Evolutionary conservation across 2,113 vertebrate genomes (phyloP), one percentile per base, ranked within the genome.

Genomic region (Apeltes quadracus): DNA sequence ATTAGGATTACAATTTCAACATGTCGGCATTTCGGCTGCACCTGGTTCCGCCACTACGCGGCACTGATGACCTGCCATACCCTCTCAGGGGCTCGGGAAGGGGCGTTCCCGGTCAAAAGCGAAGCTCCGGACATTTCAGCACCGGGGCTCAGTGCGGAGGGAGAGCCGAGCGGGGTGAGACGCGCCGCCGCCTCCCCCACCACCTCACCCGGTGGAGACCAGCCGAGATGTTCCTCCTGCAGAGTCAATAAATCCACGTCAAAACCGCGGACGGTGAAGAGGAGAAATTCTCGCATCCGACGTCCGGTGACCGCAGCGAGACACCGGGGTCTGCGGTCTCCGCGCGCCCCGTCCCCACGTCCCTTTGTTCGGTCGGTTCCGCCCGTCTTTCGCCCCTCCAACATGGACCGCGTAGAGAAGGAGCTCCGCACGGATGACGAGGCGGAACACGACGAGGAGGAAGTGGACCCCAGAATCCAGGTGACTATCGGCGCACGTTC

Each of bases 381-480:
- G 39, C 72, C 82, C 23, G 59, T 41, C 63, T 61, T 70, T 62
- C 54, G 55, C 51, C 57, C 54, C 57, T 50, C 59, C 76, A 41
- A 1, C 16, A 94, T 94, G 94, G 92, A 94, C 3, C 82, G 14
- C 8, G 14, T 20, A 20, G 90, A 93, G 63, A 88, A 73, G 68
- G 91, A 91, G 50, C 84, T 77, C 73, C 53, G 84, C 67, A 87
- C 92, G 12, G 93, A 94, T 8, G 92, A 92, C 39, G 93, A 94
- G 74, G 50, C 71, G 3, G 93, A 93, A 13, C 92, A 91, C 13
- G 93, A 92, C 14, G 93, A 95, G 20, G 95, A 97, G 78, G 96
- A 98, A 87, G 95, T 98, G 89, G 97, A 98, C 36, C 97, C 97
- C 46, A 91, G 97, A 48, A 96, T 98, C 69, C 96, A 98, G 96